Conservation (phyloP, 2,888 invertebrate species). For the Laothoe populi region DNA sequence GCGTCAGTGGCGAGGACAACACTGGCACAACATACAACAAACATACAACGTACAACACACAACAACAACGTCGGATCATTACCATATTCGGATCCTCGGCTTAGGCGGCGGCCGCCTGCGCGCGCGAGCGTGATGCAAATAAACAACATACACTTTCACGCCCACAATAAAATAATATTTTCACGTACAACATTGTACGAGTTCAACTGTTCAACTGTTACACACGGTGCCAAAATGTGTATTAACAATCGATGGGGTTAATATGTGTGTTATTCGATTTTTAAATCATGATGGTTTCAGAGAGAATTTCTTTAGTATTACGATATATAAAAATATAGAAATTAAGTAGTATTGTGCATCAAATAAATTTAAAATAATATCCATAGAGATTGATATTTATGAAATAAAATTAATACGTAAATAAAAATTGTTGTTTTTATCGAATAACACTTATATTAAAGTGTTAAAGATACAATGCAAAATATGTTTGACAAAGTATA, state of each 20-base stretch:
- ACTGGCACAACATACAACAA: conserved; percentile 46
- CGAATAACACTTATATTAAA: conserved; percentile 18
- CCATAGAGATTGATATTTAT: background rate
- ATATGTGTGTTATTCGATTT: conserved; percentile 8
- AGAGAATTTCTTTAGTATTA: background rate
- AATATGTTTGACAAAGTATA: background rate
- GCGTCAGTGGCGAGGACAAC: conserved; percentile 68
- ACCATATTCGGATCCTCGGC: conserved; percentile 97
- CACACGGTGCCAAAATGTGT: background rate
- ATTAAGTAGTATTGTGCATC: background rate
- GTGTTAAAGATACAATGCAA: conserved; percentile 17
- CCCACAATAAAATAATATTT: conserved; percentile 34
- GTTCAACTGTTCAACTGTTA: background rate
- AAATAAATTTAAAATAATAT: background rate
- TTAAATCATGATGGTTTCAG: background rate
- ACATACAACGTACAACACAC: conserved; percentile 12
- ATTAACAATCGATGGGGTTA: background rate
- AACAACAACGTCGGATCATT: conserved; percentile 71
- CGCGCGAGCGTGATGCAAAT: conserved; percentile 83
- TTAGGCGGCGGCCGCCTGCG: conserved; percentile 93
- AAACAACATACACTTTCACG: conserved; percentile 69
- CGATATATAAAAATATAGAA: background rate
- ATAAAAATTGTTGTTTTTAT: background rate
- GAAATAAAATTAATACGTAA: conserved; percentile 34
- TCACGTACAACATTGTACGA: background rate